phyloP scores from a whole-genome alignment of 2,113 vertebrate genomes.

The Collichthys lucidus region DNA sequence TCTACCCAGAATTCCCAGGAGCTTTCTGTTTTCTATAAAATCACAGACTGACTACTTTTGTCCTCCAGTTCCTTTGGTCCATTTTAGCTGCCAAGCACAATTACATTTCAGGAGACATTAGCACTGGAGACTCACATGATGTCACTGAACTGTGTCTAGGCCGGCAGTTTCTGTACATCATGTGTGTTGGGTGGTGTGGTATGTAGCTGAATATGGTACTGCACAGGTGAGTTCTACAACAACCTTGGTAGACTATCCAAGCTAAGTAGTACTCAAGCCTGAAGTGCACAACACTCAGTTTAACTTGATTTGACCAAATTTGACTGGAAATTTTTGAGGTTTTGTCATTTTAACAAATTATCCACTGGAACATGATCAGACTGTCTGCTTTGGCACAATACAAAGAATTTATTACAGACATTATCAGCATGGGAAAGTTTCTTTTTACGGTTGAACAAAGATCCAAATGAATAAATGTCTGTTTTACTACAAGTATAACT shows the following conservation, averaged over 20 bases:
- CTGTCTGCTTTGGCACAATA: not conserved
- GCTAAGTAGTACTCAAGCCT: not conserved
- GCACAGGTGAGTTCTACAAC: conserved; percentile 17
- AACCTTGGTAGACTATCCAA: not conserved
- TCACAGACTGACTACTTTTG: conserved; percentile 21
- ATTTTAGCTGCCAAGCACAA: conserved; percentile 28
- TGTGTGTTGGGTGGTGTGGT: not conserved
- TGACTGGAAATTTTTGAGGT: not conserved
- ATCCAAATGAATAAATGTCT: conserved; percentile 7
- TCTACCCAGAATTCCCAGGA: conserved; percentile 4
- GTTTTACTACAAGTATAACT: conserved; percentile 4
- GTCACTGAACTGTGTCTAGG: not conserved
- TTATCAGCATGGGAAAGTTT: conserved; percentile 51
- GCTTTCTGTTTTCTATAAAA: conserved; percentile 3
- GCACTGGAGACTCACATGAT: not conserved
- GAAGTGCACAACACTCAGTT: not conserved
- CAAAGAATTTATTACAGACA: conserved; percentile 20
- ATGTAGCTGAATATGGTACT: conserved; percentile 26
- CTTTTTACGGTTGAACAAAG: conserved; percentile 1
- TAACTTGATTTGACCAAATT: not conserved
- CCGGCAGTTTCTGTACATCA: not conserved
- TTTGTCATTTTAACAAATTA: conserved; percentile 9
- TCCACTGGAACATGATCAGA: conserved; percentile 31
- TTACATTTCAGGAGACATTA: conserved; percentile 16
- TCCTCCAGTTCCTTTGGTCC: conserved; percentile 6